Evolutionary conservation across 2,888 invertebrate species (phyloP), one percentile per base, ranked within the genome.

Genomic region (Deilephila porcellus): DNA sequence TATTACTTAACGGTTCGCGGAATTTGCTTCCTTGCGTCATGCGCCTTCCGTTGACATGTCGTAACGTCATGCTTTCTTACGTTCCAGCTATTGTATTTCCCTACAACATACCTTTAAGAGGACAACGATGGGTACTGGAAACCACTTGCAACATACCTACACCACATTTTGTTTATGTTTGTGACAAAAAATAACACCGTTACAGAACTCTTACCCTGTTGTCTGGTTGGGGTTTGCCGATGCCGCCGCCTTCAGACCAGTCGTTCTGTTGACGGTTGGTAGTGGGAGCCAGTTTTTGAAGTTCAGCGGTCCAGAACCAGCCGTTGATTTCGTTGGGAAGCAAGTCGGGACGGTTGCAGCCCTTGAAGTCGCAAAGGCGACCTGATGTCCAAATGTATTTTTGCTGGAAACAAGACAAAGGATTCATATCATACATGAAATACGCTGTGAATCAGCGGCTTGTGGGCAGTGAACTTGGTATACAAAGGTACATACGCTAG

Each of bases 371-470:
- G 86, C 98, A 98, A 71, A 98, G 94, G 78, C 98, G 97, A 74
- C 98, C 98, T 72, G 97, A 97, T 34, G 98, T 98, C 98, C 98
- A 98, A 86, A 98, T 98, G 92, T 98, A 98, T 93, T 97, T 97
- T 53, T 97, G 96, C 96, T 97, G 91, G 37, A 89, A 88, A 75
- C 62, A 20, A 25, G 77, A 19, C 0, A 19, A 32, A 14, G 20
- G 17, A 53, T 34, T 71, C 11, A 7, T 70, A 29, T 0, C 11
- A 29, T 56, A 53, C 19, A 53, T 4, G 56, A 56, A 45, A 11
- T 11, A 14, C 3, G 45, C 11, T 45, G 1, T 32, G 29, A 17
- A 32, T 4, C 4, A 17, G 3, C 17, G 3, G 6, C 11, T 32
- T 19, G 34, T 34, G 63, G 34, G 32, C 19, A n/a, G 63, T 37